Conservation (phyloP, 2,888 invertebrate species). For the Ennomos quercinarius region DNA sequence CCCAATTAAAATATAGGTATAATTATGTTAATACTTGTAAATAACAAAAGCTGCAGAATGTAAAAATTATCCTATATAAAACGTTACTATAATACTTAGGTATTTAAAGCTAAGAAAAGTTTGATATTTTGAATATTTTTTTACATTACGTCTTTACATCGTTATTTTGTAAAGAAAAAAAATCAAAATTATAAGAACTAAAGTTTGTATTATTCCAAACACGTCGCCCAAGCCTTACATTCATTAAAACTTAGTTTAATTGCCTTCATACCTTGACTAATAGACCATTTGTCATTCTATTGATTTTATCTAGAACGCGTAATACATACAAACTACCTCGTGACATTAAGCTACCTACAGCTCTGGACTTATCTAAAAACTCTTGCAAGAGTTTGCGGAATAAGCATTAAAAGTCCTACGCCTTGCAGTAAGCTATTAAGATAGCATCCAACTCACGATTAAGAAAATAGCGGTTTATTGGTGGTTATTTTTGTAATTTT, state of each 20-base stretch:
- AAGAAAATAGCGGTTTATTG: conserved; percentile 53
- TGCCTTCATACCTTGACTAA: conserved; percentile 31
- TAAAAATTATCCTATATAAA: too few relatives aligned
- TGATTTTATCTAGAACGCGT: conserved; percentile 39
- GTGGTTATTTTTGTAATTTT: conserved; percentile 29
- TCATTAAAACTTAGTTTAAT: conserved; percentile 30
- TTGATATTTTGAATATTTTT: too few relatives aligned
- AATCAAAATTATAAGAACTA: too few relatives aligned
- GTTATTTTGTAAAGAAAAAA: too few relatives aligned
- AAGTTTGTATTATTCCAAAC: conserved; percentile 4
- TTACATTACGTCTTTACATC: too few relatives aligned
- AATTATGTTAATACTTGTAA: too few relatives aligned
- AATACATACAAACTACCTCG: conserved; percentile 45
- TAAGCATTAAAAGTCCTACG: conserved; percentile 53
- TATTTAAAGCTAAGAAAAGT: too few relatives aligned
- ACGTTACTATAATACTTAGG: too few relatives aligned
- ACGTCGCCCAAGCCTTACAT: conserved; percentile 16
- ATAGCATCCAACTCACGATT: conserved; percentile 75
- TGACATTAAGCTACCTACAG: conserved; percentile 42
- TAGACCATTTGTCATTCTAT: conserved; percentile 36
- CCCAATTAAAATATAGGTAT: too few relatives aligned
- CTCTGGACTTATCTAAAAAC: conserved; percentile 39
- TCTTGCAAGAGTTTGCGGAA: conserved; percentile 52
- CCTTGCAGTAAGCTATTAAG: conserved; percentile 63
- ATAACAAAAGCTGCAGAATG: too few relatives aligned